Evolutionary conservation across 2,113 vertebrate genomes (phyloP).

Genomic region (Petrocephalus zakoni): DNA sequence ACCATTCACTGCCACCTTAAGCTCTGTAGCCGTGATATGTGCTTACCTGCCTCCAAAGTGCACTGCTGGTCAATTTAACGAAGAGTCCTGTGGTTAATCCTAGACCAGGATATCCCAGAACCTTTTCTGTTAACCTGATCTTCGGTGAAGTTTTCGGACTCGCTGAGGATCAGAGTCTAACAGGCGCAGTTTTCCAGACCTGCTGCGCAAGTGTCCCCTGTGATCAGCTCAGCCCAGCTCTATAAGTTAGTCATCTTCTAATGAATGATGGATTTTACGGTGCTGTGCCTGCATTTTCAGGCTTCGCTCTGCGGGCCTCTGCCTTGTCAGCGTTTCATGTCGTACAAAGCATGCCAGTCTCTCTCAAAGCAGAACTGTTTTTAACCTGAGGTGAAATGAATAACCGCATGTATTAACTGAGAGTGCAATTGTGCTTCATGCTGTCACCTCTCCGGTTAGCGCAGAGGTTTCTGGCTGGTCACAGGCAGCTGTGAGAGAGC

Average conservation of each 20-base stretch:
- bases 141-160: background rate
- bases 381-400: background rate
- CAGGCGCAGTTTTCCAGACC: background rate
- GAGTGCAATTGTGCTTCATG: background rate
- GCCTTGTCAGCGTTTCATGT: background rate
- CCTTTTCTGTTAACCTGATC: background rate
- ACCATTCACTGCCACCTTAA: background rate
- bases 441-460: background rate
- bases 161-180: background rate
- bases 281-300: background rate
- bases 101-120: background rate
- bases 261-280: conserved; percentile 26
- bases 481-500: background rate
- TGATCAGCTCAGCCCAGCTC: conserved; percentile 29
- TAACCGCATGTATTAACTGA: background rate
- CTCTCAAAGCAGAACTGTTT: background rate
- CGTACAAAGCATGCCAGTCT: background rate
- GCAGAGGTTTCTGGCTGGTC: background rate
- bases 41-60: background rate
- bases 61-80: background rate
- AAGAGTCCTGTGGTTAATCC: background rate
- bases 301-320: background rate
- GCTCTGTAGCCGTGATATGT: background rate
- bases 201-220: background rate
- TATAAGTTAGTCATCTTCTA: conserved; percentile 26